A percentile compares a stretch with the other conserved stretches of the same genome.
Conservation (phyloP, 2,113 vertebrate species). For the Morone saxatilis region DNA sequence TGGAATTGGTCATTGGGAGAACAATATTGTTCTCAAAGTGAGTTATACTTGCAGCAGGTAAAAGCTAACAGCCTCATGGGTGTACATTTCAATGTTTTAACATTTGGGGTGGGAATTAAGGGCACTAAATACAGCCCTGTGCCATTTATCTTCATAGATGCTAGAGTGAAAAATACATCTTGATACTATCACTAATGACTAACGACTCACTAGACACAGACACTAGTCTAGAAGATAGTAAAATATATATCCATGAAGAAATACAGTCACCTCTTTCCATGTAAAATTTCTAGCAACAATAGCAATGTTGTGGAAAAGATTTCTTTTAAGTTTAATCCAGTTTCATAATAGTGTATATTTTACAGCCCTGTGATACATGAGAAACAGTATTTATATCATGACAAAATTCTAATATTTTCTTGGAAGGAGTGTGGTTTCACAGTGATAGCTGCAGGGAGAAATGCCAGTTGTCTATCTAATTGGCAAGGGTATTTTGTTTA, state of each 20-base stretch:
- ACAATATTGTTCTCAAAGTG: slow-evolving; percentile 69
- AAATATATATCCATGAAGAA: neutral
- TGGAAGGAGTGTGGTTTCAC: slow-evolving; percentile 39
- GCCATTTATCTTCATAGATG: neutral
- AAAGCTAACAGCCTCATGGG: slow-evolving; percentile 43
- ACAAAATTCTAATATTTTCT: slow-evolving; percentile 1
- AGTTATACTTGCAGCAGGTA: slow-evolving; percentile 54
- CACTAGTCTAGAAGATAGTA: neutral
- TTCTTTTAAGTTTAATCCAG: neutral
- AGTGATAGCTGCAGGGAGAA: slow-evolving; percentile 64
- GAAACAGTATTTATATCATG: slow-evolving; percentile 14
- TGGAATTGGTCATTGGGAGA: slow-evolving; percentile 64
- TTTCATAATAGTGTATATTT: slow-evolving; percentile 5
- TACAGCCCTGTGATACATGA: neutral
- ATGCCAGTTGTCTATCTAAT: slow-evolving; percentile 66
- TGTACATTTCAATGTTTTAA: slow-evolving; percentile 38
- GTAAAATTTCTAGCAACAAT: neutral
- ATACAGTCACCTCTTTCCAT: neutral
- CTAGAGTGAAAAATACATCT: neutral
- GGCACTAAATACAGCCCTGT: neutral
- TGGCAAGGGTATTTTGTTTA: slow-evolving; percentile 70
- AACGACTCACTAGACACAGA: neutral
- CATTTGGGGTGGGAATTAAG: slow-evolving; percentile 17
- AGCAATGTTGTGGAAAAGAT: neutral
- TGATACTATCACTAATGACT: neutral